Evolutionary conservation across 2,113 vertebrate species (phyloP).

Genomic region (Chauna torquata): DNA sequence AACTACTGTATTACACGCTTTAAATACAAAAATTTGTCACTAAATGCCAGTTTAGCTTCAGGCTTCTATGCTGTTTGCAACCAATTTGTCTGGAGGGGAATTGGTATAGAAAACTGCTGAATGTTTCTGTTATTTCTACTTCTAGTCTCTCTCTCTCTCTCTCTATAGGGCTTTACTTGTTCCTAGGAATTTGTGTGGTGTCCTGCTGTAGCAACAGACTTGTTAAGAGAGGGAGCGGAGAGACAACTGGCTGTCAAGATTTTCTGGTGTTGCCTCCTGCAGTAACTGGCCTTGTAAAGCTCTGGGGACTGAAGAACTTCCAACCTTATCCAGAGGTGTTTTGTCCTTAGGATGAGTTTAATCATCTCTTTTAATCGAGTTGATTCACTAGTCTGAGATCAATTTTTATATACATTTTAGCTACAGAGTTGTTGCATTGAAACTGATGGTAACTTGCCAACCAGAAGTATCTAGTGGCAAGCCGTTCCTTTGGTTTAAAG

Average conservation of each 20-base stretch:
- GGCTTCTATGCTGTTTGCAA: not conserved
- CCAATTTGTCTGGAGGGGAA: not conserved
- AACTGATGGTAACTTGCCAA: not conserved
- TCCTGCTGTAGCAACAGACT: not conserved
- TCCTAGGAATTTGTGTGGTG: not conserved
- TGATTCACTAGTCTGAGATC: not conserved
- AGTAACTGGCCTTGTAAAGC: not conserved
- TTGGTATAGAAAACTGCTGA: not conserved
- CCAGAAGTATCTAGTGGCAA: too few relatives aligned
- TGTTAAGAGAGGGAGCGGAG: not conserved
- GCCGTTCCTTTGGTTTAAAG: not conserved
- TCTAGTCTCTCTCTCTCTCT: not conserved
- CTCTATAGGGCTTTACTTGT: not conserved
- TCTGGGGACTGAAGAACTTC: not conserved
- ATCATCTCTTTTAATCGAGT: not conserved
- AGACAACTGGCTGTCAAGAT: not conserved
- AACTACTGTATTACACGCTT: not conserved
- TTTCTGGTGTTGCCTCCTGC: not conserved
- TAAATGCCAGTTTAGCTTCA: not conserved
- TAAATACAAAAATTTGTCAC: not conserved
- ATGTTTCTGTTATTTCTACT: not conserved
- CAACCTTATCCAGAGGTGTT: not conserved
- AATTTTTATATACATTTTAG: not conserved
- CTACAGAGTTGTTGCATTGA: not conserved
- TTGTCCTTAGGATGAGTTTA: not conserved